Evolutionary conservation across 2,888 invertebrate species (phyloP), one percentile per base, ranked within the genome.

Genomic region (Cetonia aurata): DNA sequence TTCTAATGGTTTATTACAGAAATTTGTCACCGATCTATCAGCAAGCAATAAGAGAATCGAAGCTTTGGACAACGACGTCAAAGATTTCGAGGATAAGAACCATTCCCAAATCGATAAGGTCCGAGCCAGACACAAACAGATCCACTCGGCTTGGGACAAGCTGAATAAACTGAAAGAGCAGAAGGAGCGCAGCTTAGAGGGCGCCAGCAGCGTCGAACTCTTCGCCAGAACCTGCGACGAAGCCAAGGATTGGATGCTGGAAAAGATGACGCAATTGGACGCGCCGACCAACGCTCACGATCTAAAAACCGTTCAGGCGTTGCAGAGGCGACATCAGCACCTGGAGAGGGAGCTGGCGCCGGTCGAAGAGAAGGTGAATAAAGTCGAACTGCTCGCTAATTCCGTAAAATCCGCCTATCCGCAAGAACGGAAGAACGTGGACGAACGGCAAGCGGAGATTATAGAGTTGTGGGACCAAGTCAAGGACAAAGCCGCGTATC

Each of bases 201-300:
- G 84, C 31, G 84, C 84, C 0, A 83, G 77, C 79, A 95, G 95
- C 80, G 96, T 99, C 77, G 98, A 98, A 82, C 86, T 98, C 8
- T 99, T 98, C 87, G 92, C 96, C 80, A 93, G 97, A 67, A 96
- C 96, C 0, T 99, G 98, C 84, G 97, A 96, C 81, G 99, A 99
- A 83, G 96, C 98, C 0, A 91, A 93, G 75, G 97, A 97, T 81
- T 99, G 99, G 98, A 98, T 99, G 94, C 88, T 91, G 67, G 98
- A 98, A 85, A 99, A 99, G 85, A 95, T 96, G 87, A 91, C 92
- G 72, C 96, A 96, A 82, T 84, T 98, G 70, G 96, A 95, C 53
- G 91, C 90, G 0, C 89, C 90, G 0, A 91, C 91, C 42, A 83
- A 92, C 1, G 96, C 95, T 0, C 91, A 93, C 2, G 98, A 98